A percentile compares a stretch with the other conserved stretches of the same genome.
phyloP scores from a whole-genome alignment of 1,140 invertebrate species.

The Hycleus phaleratus region DNA sequence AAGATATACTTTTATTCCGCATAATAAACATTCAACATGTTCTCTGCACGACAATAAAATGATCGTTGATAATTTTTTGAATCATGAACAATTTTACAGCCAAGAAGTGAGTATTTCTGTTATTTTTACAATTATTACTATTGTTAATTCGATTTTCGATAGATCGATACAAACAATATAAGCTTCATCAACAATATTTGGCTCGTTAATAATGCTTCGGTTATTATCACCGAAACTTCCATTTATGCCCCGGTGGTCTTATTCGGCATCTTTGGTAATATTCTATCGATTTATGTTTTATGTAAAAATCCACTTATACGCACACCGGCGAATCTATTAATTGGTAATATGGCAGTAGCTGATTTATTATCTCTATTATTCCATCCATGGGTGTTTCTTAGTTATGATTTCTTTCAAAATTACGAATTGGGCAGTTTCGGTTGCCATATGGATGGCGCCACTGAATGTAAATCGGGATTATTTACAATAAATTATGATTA shows the following conservation, averaged over 20 bases:
- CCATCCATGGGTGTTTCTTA: slow-evolving; percentile 63
- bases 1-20: too few relatives aligned
- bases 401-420: slow-evolving; percentile 65
- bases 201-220: slow-evolving; percentile 47
- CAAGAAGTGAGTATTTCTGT: too few relatives aligned
- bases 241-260: slow-evolving; percentile 54
- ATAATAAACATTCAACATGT: too few relatives aligned
- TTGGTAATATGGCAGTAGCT: slow-evolving; percentile 70
- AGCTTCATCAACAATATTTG: slow-evolving; percentile 54
- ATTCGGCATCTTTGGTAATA: slow-evolving; percentile 64
- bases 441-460: slow-evolving; percentile 60
- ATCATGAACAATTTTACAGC: too few relatives aligned
- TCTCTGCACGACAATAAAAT: too few relatives aligned
- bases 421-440: slow-evolving; percentile 62
- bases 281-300: slow-evolving; percentile 61
- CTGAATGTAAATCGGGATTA: slow-evolving; percentile 48
- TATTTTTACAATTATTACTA: too few relatives aligned
- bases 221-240: slow-evolving; percentile 54
- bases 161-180: slow-evolving; percentile 12
- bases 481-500: not conserved
- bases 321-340: slow-evolving; percentile 70
- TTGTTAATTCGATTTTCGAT: not conserved
- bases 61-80: too few relatives aligned
- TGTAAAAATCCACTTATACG: slow-evolving; percentile 57
- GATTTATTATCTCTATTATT: slow-evolving; percentile 68